Evolutionary conservation across 2,113 vertebrate genomes (phyloP).

Genomic region (Meriones unguiculatus): DNA sequence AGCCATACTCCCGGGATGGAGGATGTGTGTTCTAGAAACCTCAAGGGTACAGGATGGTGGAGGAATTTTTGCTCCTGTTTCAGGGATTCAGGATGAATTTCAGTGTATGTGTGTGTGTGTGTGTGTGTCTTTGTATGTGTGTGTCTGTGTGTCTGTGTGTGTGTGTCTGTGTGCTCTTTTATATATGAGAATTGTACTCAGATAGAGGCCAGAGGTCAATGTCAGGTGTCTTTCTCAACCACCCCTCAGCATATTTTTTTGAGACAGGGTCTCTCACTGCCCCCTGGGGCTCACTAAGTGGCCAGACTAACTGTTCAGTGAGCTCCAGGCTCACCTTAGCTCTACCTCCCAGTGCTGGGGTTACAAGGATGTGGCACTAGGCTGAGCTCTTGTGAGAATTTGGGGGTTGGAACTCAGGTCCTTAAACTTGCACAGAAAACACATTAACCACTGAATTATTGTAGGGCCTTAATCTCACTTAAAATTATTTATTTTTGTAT

Average conservation of each 20-base stretch:
- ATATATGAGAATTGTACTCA: too few relatives aligned
- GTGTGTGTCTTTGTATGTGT: background rate
- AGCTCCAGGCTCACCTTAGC: background rate
- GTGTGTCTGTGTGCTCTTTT: background rate
- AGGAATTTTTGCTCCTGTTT: too few relatives aligned
- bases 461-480: background rate
- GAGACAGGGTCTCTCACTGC: background rate
- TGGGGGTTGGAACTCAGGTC: background rate
- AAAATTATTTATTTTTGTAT: too few relatives aligned
- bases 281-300: background rate
- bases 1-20: background rate
- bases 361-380: background rate
- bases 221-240: background rate
- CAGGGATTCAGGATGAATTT: background rate
- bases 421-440: background rate
- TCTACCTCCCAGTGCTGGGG: background rate
- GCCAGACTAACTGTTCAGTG: background rate
- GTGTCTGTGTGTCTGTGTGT: background rate
- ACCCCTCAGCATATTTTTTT: too few relatives aligned
- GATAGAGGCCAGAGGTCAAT: background rate
- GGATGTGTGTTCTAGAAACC: background rate
- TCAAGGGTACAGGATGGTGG: background rate
- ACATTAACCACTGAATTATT: background rate
- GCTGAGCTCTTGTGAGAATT: background rate
- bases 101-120: too few relatives aligned